Evolutionary conservation across 2,888 invertebrate species (phyloP), one percentile per base, ranked within the genome.

Genomic region (Azorinus chamasolen): DNA sequence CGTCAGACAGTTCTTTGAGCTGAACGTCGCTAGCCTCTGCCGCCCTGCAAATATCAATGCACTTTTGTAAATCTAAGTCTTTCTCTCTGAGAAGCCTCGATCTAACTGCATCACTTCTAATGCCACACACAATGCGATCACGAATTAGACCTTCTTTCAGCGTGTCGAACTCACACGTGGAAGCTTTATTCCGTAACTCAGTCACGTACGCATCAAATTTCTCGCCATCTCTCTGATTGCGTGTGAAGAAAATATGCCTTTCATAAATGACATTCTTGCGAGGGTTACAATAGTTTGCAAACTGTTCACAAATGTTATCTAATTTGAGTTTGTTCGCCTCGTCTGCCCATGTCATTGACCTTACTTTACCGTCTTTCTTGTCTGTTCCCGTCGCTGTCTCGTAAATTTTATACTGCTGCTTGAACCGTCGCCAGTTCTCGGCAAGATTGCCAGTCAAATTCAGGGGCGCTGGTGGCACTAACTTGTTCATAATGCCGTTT

Each of bases 21-120:
- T 61, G 61, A 6, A 10, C 43, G n/a, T 32, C 46, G 27, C 46
- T 48, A 10, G 58, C 14, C 37, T 71, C 64, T 25, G 37, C 20
- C 10, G 64, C 64, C 37, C 53, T 14, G 18, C 51, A 79, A 45
- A 75, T 75, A 24, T 70, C 64, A 22, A 70, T 32, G 53, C 55
- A 61, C 14, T 68, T 68, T 16, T 62, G 45, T 46, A 69, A 10
- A 6, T 55, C 54, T n/a, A 74, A 41, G 39, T 70, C 64, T 43
- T 43, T 43, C 18, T 43, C 43, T 43, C 5, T 1, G n/a, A n/a
- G n/a, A n/a, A 43, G 18, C 18, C 43, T 43, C 16, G 43, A 43
- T 43, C 43, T 43, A 18, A 43, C 43, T 2, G 16, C 18, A 2
- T 43, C 43, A 43, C 18, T 43, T 18, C 18, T 43, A 48, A 48